phyloP scores from a whole-genome alignment of 2,797 vertebrate genomes.

The Choloepus didactylus region DNA sequence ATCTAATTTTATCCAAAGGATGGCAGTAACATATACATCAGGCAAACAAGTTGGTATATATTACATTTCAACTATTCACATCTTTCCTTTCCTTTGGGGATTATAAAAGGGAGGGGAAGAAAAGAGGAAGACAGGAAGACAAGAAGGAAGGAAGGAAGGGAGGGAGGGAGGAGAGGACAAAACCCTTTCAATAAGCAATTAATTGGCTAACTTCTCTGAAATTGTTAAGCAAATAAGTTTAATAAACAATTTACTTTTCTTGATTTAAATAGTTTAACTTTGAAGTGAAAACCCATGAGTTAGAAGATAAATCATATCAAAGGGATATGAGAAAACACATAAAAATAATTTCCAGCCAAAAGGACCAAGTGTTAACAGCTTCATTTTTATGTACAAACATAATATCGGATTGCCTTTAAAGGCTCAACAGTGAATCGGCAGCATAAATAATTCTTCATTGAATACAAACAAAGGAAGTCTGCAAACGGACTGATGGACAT shows the following conservation, averaged over 20 bases:
- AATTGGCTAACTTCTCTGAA: slow-evolving; percentile 55
- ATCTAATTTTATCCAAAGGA: slow-evolving; percentile 71
- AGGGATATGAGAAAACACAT: slow-evolving; percentile 56
- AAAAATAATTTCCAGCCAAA: slow-evolving; percentile 70
- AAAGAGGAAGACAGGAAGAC: neutral
- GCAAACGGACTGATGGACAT: neutral
- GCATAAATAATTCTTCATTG: slow-evolving; percentile 49
- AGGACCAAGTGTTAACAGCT: slow-evolving; percentile 40
- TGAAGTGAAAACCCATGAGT: slow-evolving; percentile 50
- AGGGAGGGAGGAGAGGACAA: neutral
- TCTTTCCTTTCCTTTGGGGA: neutral
- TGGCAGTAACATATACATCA: slow-evolving; percentile 42
- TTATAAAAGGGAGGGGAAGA: neutral
- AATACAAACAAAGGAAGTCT: neutral
- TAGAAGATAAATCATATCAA: slow-evolving; percentile 51
- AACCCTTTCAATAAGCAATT: slow-evolving; percentile 42
- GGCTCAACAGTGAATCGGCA: slow-evolving; percentile 16
- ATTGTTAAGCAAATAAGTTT: slow-evolving; percentile 50
- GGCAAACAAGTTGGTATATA: neutral
- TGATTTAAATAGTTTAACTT: slow-evolving; percentile 67
- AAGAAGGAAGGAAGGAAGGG: neutral
- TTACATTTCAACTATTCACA: neutral
- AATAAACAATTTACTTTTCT: slow-evolving; percentile 59
- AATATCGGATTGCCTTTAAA: slow-evolving; percentile 30
- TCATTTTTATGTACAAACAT: slow-evolving; percentile 71